phyloP scores from a whole-genome alignment of 1,140 invertebrate genomes.

The Venustaconcha ellipsiformis region DNA sequence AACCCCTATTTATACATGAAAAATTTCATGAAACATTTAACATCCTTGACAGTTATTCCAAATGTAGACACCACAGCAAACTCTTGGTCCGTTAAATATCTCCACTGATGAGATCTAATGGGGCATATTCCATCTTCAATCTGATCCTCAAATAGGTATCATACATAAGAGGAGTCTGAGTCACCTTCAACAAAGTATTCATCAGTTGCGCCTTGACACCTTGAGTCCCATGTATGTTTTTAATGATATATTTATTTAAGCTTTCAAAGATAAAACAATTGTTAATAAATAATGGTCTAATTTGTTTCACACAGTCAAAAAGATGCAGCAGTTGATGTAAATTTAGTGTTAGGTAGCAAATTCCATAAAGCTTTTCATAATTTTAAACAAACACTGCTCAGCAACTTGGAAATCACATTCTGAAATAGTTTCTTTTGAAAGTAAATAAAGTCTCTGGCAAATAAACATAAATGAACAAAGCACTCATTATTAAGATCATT shows the following conservation, averaged over 20 bases:
- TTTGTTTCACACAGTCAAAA: constrained; percentile 25
- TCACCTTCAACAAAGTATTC: constrained; percentile 19
- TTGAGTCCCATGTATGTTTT: constrained; percentile 35
- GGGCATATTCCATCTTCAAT: constrained; percentile 23
- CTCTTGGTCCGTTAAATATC: constrained; percentile 9
- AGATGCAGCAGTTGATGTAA: constrained; percentile 34
- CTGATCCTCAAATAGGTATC: constrained; percentile 6
- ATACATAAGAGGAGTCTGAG: constrained; percentile 14
- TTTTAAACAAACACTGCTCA: constrained; percentile 9
- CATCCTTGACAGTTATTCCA: constrained; percentile 18
- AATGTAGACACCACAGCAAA: constrained; percentile 5
- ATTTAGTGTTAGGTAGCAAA: constrained; percentile 31
- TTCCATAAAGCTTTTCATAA: constrained; percentile 23
- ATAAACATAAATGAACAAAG: constrained; percentile 32
- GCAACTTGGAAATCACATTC: constrained; percentile 18
- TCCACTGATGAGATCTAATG: constrained; percentile 6
- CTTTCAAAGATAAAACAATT: constrained; percentile 41
- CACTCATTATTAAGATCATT: constrained; percentile 6
- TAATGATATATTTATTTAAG: constrained; percentile 36
- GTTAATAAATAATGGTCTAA: constrained; percentile 39
- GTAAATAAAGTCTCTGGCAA: constrained; percentile 25
- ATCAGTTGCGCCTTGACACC: constrained; percentile 25
- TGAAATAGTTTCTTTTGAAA: constrained; percentile 28
- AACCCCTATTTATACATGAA: constrained; percentile 35
- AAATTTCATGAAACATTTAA: constrained; percentile 20